phyloP scores from a whole-genome alignment of 2,113 vertebrate genomes.

The Megaceryle maxima region DNA sequence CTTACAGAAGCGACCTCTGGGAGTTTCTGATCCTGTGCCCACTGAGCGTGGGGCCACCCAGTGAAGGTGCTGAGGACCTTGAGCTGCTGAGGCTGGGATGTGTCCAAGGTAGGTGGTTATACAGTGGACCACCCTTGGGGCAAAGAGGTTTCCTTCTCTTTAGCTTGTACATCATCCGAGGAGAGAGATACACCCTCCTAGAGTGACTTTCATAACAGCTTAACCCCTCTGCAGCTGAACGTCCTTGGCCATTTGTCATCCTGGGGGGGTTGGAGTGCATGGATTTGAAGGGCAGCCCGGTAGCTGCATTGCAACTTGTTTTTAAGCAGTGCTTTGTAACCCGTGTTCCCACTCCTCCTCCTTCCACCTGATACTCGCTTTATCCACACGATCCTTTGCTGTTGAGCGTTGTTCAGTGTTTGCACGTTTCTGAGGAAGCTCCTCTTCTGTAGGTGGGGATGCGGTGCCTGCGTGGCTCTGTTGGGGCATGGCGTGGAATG shows the following conservation, averaged over 20 bases:
- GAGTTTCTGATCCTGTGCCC: background rate
- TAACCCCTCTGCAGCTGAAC: background rate
- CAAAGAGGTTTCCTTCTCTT: background rate
- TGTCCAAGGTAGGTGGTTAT: background rate
- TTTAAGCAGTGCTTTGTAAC: background rate
- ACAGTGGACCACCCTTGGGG: background rate
- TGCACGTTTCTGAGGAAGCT: background rate
- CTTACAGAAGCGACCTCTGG: background rate
- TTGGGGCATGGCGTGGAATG: no score
- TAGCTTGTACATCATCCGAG: background rate
- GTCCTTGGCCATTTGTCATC: background rate
- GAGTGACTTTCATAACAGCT: background rate
- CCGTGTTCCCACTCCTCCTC: background rate
- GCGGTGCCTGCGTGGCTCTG: rapidly evolving
- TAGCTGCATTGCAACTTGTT: background rate
- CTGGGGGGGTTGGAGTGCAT: rapidly evolving
- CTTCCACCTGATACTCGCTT: background rate
- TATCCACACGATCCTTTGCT: background rate
- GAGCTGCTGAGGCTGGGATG: background rate
- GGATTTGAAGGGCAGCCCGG: background rate
- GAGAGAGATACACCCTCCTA: background rate
- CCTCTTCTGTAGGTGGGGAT: background rate
- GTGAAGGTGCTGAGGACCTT: background rate
- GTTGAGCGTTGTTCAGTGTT: background rate
- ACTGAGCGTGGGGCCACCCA: rapidly evolving